Base-by-base conservation (phyloP, 2,888 invertebrate genomes). In the Myopa testacea region DNA sequence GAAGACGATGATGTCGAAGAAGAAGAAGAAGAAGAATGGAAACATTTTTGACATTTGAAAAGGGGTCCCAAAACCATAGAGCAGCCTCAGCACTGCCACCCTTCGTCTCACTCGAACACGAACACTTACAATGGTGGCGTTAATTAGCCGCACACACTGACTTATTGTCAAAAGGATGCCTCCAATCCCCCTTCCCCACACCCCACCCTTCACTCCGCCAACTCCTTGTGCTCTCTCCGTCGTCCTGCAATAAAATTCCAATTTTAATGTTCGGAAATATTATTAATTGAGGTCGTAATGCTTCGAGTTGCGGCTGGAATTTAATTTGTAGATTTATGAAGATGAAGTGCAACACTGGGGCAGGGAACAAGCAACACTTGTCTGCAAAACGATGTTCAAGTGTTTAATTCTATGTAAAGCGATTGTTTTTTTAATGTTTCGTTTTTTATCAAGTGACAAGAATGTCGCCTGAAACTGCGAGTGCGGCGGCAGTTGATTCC, bases 101-200 rank as follows among this genome's bases (percentile, higher is more conserved):
- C 45, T 45, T 45, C 10, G 10, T 45, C 45, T 1, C 45, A 45
- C 55, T 55, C 16, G 4, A 6, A n/a, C 5, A 55, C 55, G 65
- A 65, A 12, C 37, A 38, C 37, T 34, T 38, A 26, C 7, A 10
- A 26, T 60, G 82, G 81, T 75, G 81, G 85, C 82, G 87, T 85
- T 86, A 86, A 86, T 86, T 86, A 83, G 85, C 84, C 84, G 72
- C 75, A 65, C 73, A 78, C 60, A 75, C 68, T n/a, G 38, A 52
- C 50, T 37, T 45, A 70, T 55, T 55, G 70, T 55, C 70, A 70
- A 68, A 65, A 70, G 70, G 70, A 70, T 70, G 65, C 16, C 70
- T 52, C 26, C 50, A 45, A 14, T 5, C 12, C 3, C 34, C 16
- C 19, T 4, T 45, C 19, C 6, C 73, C 7, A n/a, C 72, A 14